Base-by-base conservation (phyloP, 2,888 invertebrate species). In the Drosophila diplacantha region DNA sequence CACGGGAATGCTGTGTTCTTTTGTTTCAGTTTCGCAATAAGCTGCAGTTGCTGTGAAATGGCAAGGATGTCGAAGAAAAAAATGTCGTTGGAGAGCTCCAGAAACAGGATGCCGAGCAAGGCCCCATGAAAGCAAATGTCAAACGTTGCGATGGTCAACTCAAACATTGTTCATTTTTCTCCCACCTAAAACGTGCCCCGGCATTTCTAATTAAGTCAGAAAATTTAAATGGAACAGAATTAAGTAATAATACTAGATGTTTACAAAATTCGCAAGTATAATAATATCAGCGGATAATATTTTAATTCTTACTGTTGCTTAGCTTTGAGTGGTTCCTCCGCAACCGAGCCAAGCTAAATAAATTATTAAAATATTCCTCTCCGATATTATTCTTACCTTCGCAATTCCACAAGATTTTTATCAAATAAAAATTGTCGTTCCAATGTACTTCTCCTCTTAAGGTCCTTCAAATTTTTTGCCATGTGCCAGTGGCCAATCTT, bases 81-180 rank as follows among this genome's bases (percentile, higher is more conserved):
- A 39, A 60, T 41, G 29, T 14, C 44, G 32, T 22, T 24, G 14
- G 34, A 39, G 50, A 24, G 22, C 16, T 32, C 22, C 49, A 32
- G 57, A 14, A 62, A 39, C 22, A 39, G 46, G 46, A 63, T 63
- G 49, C 37, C 35, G 11, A 16, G 31, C 35, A 35, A 64, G 41
- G 32, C 31, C 14, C 46, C 31, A 34, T 8, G 20, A 34, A 20
- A 44, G 34, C 29, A 66, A 66, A 64, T 66, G 66, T 65, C 56
- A 65, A 49, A 47, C 43, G 47, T 16, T 41, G 22, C 18, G 31
- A 34, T 34, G 41, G 22, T 32, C 29, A 34, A n/a, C 34, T 29
- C 31, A 16, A 39, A 22, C 16, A 59, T 16, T 39, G 24, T 26
- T 29, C 22, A 41, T 34, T 31, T 16, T 14, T 8, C 12, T 31